Evolutionary conservation across 1,140 invertebrate species (phyloP).

Genomic region (Drosophila baimaii): DNA sequence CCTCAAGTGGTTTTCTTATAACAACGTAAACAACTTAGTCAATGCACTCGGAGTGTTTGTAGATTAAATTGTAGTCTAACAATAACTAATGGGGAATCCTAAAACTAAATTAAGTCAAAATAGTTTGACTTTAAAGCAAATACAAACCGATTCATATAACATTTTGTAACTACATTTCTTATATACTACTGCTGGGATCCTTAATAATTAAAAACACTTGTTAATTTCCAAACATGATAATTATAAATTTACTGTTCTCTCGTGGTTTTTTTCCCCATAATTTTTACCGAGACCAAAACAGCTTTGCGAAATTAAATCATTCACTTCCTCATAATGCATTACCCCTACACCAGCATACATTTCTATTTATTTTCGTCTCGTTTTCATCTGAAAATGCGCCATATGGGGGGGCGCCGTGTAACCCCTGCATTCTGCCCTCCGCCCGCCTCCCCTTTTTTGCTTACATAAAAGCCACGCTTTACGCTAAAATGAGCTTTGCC

Average conservation of each 20-base stretch:
- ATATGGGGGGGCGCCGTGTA: constrained; percentile 31
- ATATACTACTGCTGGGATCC: too few relatives aligned
- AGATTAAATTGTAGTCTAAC: neutral
- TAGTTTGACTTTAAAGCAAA: too few relatives aligned
- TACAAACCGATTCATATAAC: too few relatives aligned
- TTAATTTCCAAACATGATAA: neutral
- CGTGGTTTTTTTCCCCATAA: neutral
- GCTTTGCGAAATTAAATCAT: constrained; percentile 8
- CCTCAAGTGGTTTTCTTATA: constrained; percentile 1
- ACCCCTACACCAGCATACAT: constrained; percentile 17
- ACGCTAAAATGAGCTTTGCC: constrained; percentile 68
- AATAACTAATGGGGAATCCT: neutral
- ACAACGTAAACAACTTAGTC: constrained; percentile 30
- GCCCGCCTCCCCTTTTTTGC: neutral
- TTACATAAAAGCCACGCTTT: constrained; percentile 72
- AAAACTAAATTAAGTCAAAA: neutral
- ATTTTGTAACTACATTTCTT: too few relatives aligned
- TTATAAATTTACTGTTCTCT: neutral
- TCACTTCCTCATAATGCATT: constrained; percentile 39
- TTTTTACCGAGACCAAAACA: neutral
- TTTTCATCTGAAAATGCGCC: constrained; percentile 45
- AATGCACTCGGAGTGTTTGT: constrained; percentile 1
- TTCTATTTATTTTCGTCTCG: constrained; percentile 53
- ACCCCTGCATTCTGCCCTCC: neutral
- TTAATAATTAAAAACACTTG: neutral